These are phyloP conservation scores for Amphiura filiformis DNA, from an alignment of 35 echinoderm and acorn worm species.

Conservation along the genomic window DNA sequence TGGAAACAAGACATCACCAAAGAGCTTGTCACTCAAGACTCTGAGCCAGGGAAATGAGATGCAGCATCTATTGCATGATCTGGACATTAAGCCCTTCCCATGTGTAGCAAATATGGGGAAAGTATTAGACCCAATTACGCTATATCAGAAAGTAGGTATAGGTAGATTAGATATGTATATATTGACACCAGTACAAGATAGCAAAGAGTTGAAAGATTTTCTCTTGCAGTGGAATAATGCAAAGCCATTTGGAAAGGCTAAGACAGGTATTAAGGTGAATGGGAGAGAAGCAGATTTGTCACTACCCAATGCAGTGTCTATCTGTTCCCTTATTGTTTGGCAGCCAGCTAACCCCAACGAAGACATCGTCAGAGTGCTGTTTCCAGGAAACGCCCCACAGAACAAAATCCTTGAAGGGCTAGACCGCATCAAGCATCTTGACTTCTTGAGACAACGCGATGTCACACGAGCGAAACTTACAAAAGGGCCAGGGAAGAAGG, in stretches of 20 bases:
- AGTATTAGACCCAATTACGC: constrained; percentile 87
- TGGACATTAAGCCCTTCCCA: constrained; percentile 77
- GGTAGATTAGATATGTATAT: constrained; percentile 96
- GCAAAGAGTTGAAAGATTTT: constrained; percentile 98
- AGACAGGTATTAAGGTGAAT: constrained; percentile 94
- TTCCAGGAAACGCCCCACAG: constrained; percentile 97
- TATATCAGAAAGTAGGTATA: constrained; percentile 97
- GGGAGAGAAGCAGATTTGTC: constrained; percentile 83
- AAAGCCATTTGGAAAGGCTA: constrained; percentile 83
- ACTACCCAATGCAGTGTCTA: constrained; percentile 78
- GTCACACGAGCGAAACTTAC: constrained; percentile 46
- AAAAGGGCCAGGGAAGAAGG: constrained; percentile 47
- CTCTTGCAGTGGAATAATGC: constrained; percentile 70
- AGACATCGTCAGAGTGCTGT: constrained; percentile 88
- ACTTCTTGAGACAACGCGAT: constrained; percentile 79
- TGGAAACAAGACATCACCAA: constrained; percentile 59
- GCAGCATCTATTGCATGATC: constrained; percentile 70
- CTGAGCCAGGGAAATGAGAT: constrained; percentile 64
- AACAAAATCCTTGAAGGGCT: constrained; percentile 92
- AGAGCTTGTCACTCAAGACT: constrained; percentile 68
- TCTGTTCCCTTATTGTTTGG: constrained; percentile 98
- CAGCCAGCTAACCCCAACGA: constrained; percentile 86
- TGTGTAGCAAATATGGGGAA: constrained; percentile 68
- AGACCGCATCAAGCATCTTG: constrained; percentile 87
- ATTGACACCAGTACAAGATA: constrained; percentile 82